Percentiles rank a stretch among this genome's conserved stretches.
Evolutionary conservation across 37 sponge, comb jelly and placozoan genomes (phyloP).

Genomic region (Ianthella basta): DNA sequence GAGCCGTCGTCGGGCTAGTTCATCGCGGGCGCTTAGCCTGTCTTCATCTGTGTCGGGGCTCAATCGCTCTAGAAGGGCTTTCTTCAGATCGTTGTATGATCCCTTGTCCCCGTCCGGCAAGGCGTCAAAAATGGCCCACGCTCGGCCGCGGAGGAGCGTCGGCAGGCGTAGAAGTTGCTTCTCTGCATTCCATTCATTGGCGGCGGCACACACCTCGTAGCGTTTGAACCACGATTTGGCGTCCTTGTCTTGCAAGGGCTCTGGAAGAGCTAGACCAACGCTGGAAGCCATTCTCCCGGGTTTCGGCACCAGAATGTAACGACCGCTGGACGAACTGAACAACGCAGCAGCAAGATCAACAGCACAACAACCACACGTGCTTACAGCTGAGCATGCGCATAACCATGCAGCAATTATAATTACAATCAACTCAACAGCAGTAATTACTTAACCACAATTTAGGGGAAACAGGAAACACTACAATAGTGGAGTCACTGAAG

Average conservation of each 20-base stretch:
- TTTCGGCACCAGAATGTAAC: constrained; percentile 34
- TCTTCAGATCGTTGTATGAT: not conserved
- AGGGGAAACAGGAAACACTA: too few species aligned
- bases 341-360: too few species aligned
- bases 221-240: constrained; percentile 20
- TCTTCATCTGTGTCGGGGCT: constrained; percentile 24
- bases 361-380: too few species aligned
- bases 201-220: constrained; percentile 16
- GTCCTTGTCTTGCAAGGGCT: constrained; percentile 1
- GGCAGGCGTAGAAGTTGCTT: constrained; percentile 17
- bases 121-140: constrained; percentile 21
- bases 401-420: too few species aligned
- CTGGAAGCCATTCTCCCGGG: constrained; percentile 13
- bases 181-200: not conserved
- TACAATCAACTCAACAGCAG: too few species aligned
- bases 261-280: not conserved
- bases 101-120: not conserved
- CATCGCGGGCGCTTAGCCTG: constrained; percentile 2
- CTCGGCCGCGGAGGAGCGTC: constrained; percentile 3
- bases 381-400: too few species aligned
- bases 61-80: not conserved
- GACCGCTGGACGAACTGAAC: too few species aligned
- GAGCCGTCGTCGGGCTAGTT: not conserved
- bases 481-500: too few species aligned
- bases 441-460: too few species aligned